phyloP scores from a whole-genome alignment of 2,888 invertebrate species.

The Scelioninae gen. 2 region DNA sequence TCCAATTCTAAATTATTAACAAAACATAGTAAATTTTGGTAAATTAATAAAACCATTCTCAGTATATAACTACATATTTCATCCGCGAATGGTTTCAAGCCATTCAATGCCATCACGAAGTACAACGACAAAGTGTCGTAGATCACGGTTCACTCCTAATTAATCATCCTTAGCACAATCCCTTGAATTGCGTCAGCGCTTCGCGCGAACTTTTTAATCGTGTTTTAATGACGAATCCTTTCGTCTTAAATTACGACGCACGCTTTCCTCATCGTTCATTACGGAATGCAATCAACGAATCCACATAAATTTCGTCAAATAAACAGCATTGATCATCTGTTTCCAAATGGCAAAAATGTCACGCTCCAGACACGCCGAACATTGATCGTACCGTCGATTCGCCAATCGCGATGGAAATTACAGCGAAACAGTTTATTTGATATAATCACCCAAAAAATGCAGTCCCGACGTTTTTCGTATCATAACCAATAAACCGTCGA shows the following conservation, averaged over 20 bases:
- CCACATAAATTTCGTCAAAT: conserved; percentile 33
- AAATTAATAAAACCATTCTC: too few relatives aligned
- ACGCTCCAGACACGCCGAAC: conserved; percentile 1
- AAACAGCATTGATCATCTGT: conserved; percentile 21
- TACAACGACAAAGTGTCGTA: conserved; percentile 35
- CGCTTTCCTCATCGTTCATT: conserved; percentile 37
- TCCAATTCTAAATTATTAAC: too few relatives aligned
- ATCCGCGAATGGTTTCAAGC: conserved; percentile 4
- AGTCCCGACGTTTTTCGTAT: too few relatives aligned
- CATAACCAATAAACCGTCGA: too few relatives aligned
- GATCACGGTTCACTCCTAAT: conserved; percentile 37
- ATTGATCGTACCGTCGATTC: conserved; percentile 3
- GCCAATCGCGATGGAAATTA: too few relatives aligned
- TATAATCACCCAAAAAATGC: too few relatives aligned
- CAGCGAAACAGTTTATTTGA: too few relatives aligned
- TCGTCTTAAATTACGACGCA: conserved; percentile 16
- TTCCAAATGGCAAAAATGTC: conserved; percentile 27
- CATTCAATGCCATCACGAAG: conserved; percentile 19
- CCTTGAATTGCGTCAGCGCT: conserved; percentile 17
- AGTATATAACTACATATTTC: too few relatives aligned
- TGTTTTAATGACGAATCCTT: conserved; percentile 33
- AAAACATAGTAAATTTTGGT: too few relatives aligned
- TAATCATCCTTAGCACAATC: conserved; percentile 42
- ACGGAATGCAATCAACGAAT: conserved; percentile 37
- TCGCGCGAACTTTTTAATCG: conserved; percentile 40